A percentile compares a stretch with the other conserved stretches of the same genome.
phyloP scores from a whole-genome alignment of 2,797 vertebrate genomes.

The Sebastiscus albofasciatus region DNA sequence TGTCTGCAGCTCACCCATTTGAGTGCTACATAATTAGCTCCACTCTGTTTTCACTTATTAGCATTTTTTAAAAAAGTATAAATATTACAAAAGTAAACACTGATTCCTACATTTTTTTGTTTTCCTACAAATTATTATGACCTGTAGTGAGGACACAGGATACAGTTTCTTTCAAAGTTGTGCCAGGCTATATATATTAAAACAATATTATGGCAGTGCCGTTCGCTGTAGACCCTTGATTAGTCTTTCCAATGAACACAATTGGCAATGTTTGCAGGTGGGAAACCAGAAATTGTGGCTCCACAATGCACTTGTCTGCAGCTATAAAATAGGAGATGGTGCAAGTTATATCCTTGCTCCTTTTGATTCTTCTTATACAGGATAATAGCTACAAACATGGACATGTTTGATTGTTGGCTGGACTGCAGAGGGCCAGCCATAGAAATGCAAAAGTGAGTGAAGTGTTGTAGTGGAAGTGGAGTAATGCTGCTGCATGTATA shows the following conservation, averaged over 20 bases:
- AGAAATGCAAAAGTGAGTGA: too few relatives aligned
- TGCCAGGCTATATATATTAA: background rate
- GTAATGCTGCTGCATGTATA: background rate
- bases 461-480: background rate
- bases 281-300: background rate
- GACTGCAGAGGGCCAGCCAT: too few relatives aligned
- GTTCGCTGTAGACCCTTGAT: background rate
- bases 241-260: background rate
- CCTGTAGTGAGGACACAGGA: background rate
- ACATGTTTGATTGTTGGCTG: background rate
- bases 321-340: background rate
- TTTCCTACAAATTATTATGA: background rate
- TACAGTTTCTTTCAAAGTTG: background rate
- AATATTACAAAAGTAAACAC: background rate
- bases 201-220: background rate
- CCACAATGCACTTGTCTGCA: background rate
- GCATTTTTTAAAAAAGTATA: background rate
- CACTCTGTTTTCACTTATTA: background rate
- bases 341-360: background rate
- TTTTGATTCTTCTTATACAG: background rate
- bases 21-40: background rate
- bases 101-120: background rate
- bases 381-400: background rate
- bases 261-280: background rate
- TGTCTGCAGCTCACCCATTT: background rate